A percentile compares a stretch with the other conserved stretches of the same genome.
phyloP scores from a whole-genome alignment of 2,888 invertebrate genomes.

The Bruchidius siliquastri region DNA sequence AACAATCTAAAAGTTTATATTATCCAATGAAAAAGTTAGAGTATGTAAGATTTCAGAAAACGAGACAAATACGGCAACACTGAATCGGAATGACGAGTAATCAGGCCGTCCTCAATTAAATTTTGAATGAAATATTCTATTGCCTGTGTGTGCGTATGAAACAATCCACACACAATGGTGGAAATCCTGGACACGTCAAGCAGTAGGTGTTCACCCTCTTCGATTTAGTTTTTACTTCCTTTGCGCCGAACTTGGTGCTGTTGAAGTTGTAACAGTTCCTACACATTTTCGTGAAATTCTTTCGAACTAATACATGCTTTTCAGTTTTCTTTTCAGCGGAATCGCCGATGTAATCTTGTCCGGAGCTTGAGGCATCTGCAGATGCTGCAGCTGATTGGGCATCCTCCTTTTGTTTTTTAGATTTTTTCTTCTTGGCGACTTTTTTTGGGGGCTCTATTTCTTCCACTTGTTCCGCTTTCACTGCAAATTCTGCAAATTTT shows the following conservation, averaged over 20 bases:
- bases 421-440: background rate
- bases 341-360: no score
- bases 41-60: no score
- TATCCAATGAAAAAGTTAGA: no score
- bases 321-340: background rate
- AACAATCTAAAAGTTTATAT: no score
- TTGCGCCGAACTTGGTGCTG: constrained; percentile 13
- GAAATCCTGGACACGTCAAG: constrained; percentile 17
- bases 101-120: no score
- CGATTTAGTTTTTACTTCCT: constrained; percentile 16
- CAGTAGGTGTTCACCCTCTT: constrained; percentile 21
- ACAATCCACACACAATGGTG: constrained; percentile 18
- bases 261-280: constrained; percentile 19
- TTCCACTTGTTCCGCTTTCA: background rate
- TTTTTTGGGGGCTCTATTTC: background rate
- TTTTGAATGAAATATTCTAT: background rate
- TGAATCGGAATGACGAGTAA: no score
- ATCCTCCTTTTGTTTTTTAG: no score
- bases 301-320: constrained; percentile 1
- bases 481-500: background rate
- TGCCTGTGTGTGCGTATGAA: constrained; percentile 6
- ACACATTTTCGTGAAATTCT: constrained; percentile 7
- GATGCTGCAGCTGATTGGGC: background rate
- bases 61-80: no score
- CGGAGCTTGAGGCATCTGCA: background rate